Base-by-base conservation (phyloP, 2,888 invertebrate species). In the Limnephilus rhombicus region DNA sequence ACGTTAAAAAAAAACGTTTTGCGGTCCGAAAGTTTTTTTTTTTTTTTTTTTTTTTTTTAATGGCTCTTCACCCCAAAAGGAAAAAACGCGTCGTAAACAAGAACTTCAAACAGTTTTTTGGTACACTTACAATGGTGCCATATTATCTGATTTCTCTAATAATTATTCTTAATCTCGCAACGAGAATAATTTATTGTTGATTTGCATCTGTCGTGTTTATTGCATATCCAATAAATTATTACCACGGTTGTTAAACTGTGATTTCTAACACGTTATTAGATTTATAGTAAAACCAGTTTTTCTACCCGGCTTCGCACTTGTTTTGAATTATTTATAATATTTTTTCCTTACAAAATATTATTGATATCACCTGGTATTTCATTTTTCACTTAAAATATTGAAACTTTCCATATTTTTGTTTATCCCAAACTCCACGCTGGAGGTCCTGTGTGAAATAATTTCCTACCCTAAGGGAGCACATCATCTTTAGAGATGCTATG, bases 111-210 rank as follows among this genome's bases (percentile, higher is more conserved):
- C 45, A 80, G 80, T 18, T 80, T 80, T 89, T 89, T 80, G 31
- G 80, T 80, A 37, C 24, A 80, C 88, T 89, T 89, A 24, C 88
- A 37, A 80, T n/a, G 88, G 68, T 80, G 80, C 37, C 88, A 11
- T 89, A 89, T 89, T 34, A 37, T 85, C 68, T 24, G 68, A 68
- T 68, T 68, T 68, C 68, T 68, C 68, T n/a, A n/a, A 68, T 68
- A 68, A 68, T 68, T 68, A 68, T 68, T 68, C 68, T 68, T 68
- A 68, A 68, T 68, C 68, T 68, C 24, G 68, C 68, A 68, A 68
- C 2, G 68, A 68, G 24, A 18, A 68, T 68, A 7, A 13, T 45
- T 45, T 49, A 68, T 24, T 68, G 24, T 68, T 24, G 68, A 68
- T 68, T 68, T 68, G 68, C 68, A 68, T 68, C 68, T n/a, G 24